Percentiles rank a stretch among this genome's conserved stretches.
Conservation (phyloP, 23 tunicate genomes). For the Corella eumyota region DNA sequence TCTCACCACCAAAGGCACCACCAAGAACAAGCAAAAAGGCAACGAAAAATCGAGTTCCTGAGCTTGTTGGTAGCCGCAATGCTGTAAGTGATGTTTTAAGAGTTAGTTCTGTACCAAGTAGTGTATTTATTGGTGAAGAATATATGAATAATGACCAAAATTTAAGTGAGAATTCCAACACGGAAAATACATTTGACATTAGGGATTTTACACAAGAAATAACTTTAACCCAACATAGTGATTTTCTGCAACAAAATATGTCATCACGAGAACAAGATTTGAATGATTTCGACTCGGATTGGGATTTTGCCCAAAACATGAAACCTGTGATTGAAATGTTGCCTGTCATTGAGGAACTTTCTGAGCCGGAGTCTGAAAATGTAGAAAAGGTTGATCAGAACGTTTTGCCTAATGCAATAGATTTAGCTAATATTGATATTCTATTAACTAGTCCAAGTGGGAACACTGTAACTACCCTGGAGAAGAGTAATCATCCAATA, state of each 20-base stretch:
- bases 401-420: no score
- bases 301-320: constrained; percentile 37
- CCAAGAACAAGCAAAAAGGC: background rate
- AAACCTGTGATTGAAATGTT: constrained; percentile 14
- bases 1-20: background rate
- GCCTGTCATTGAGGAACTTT: constrained; percentile 29
- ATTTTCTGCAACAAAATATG: no score
- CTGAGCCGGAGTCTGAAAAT: constrained; percentile 25
- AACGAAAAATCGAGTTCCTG: background rate
- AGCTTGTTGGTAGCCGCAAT: no score
- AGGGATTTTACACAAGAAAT: no score
- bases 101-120: constrained; percentile 13
- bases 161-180: no score
- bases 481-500: no score
- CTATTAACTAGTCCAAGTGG: no score
- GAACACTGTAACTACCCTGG: no score
- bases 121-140: constrained; percentile 26
- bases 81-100: background rate
- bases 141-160: no score
- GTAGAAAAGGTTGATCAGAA: background rate
- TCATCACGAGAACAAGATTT: background rate
- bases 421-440: no score
- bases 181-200: no score
- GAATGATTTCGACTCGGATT: constrained; percentile 14
- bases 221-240: no score